phyloP scores from a whole-genome alignment of 2,113 vertebrate genomes.

The Apteryx mantelli region DNA sequence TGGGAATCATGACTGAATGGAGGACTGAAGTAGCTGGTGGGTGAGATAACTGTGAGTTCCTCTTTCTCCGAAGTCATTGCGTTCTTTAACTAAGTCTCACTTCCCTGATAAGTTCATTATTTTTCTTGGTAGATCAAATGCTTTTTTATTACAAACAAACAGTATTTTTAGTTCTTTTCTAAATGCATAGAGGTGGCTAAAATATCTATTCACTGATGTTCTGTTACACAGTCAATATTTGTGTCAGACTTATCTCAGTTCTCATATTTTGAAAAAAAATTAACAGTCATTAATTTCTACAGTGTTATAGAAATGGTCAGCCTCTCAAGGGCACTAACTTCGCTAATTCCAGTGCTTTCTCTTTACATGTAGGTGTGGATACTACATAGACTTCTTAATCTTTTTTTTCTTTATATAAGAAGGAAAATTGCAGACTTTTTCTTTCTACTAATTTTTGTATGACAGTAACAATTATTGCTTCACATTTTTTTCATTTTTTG shows the following conservation, averaged over 20 bases:
- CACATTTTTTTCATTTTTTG: not conserved
- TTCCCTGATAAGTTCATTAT: constrained; percentile 2
- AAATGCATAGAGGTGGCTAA: not conserved
- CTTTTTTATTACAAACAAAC: not conserved
- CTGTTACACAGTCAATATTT: not conserved
- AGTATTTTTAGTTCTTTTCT: not conserved
- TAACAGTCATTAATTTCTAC: not conserved
- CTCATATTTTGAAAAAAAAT: not conserved
- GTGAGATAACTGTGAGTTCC: not conserved
- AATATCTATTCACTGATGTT: not conserved
- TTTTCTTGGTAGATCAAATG: not conserved
- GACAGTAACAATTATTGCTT: not conserved
- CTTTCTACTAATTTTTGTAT: not conserved
- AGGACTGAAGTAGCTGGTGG: not conserved
- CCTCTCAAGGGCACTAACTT: not conserved
- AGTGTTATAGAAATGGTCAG: not conserved
- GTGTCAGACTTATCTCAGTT: not conserved
- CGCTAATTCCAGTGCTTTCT: not conserved
- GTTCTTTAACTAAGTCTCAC: not conserved
- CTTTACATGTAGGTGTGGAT: not conserved
- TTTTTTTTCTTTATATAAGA: not conserved
- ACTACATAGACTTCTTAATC: not conserved
- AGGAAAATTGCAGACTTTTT: not conserved
- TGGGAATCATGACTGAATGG: not conserved
- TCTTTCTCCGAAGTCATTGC: not conserved